These are phyloP conservation scores for Sorex fumeus DNA, from an alignment of 2,113 vertebrate species.

Conservation along the genomic window DNA sequence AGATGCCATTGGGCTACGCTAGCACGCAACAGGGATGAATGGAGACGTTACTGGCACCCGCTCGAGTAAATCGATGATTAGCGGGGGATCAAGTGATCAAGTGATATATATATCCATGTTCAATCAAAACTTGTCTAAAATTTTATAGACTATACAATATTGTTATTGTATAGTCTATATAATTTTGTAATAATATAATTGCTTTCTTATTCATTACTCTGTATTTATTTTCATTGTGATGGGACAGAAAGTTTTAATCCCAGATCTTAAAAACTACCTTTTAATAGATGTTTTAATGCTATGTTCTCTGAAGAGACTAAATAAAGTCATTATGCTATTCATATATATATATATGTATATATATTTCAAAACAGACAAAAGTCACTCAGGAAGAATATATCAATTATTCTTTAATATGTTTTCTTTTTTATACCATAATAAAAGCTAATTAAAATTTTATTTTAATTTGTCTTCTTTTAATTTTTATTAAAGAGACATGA, in stretches of 20 bases:
- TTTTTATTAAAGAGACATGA: too few species aligned
- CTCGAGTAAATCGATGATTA: too few species aligned
- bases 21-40: too few species aligned
- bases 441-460: constrained; percentile 12
- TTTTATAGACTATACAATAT: not conserved
- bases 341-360: not conserved
- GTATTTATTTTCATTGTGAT: too few species aligned
- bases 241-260: not conserved
- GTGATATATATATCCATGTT: not conserved
- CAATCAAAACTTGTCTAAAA: not conserved
- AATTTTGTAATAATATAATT: not conserved
- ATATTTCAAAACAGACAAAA: not conserved
- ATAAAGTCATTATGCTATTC: not conserved
- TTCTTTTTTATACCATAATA: not conserved
- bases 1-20: too few species aligned
- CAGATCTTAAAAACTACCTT: not conserved
- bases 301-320: not conserved
- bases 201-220: not conserved
- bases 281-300: not conserved
- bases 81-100: too few species aligned
- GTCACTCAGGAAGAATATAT: not conserved
- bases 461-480: too few species aligned
- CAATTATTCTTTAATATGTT: not conserved
- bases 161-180: not conserved
- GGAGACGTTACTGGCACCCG: too few species aligned